A percentile compares a stretch with the other conserved stretches of the same genome.
These are phyloP conservation scores for Phalacrocorax aristotelis DNA, from an alignment of 2,113 vertebrate species.

Conservation along the genomic window DNA sequence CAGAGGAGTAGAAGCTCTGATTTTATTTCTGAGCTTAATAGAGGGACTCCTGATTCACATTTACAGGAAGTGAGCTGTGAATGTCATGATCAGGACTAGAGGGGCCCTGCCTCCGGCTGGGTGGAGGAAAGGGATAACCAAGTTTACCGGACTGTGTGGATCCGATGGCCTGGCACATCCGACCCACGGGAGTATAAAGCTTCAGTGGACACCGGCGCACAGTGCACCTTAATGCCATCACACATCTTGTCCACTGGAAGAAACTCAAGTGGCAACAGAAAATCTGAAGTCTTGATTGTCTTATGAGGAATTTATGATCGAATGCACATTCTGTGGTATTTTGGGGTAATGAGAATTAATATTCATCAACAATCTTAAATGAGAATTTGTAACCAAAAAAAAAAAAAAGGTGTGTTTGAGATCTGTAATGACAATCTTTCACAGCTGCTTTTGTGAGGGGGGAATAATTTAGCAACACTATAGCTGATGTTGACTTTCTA, in stretches of 20 bases:
- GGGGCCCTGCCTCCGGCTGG: too few species aligned
- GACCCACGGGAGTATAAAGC: too few species aligned
- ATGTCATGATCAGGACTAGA: too few species aligned
- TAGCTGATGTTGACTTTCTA: background rate
- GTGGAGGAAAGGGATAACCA: too few species aligned
- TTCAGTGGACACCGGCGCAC: too few species aligned
- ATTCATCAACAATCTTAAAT: background rate
- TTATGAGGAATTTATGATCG: background rate
- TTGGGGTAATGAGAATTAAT: conserved; percentile 4
- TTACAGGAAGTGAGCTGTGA: too few species aligned
- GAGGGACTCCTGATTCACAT: too few species aligned
- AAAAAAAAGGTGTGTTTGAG: background rate
- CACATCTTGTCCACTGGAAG: background rate
- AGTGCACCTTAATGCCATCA: too few species aligned
- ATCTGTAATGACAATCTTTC: background rate
- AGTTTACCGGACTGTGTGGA: too few species aligned
- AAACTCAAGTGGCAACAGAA: background rate
- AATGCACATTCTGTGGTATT: background rate
- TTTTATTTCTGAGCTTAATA: too few species aligned
- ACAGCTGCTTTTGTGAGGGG: conserved; percentile 31
- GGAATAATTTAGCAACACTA: background rate
- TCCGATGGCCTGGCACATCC: too few species aligned
- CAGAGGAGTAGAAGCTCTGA: too few species aligned
- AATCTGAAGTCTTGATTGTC: background rate
- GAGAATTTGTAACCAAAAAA: background rate